Percentiles rank a stretch among this genome's conserved stretches.
Evolutionary conservation across 2,888 invertebrate species (phyloP).

Genomic region (Philonicus albiceps): DNA sequence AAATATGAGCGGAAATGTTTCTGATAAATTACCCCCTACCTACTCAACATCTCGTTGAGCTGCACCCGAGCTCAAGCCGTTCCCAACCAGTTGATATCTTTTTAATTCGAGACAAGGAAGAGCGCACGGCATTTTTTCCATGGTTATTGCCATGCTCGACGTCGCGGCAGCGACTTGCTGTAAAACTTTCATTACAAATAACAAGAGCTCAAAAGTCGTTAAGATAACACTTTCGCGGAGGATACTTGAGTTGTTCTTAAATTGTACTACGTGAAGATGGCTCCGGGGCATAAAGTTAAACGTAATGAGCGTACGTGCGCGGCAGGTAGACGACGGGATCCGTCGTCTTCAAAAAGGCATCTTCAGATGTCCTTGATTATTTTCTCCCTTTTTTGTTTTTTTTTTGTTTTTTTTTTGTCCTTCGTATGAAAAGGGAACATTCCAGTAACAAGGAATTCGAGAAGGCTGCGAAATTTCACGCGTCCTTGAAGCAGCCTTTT

Average conservation of each 20-base stretch:
- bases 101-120: not conserved
- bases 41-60: not conserved
- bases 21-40: not conserved
- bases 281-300: conserved; percentile 10
- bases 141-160: not conserved
- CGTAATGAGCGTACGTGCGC: conserved; percentile 22
- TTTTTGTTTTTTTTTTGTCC: not conserved
- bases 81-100: not conserved
- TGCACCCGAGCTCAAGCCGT: not conserved
- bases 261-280: conserved; percentile 5
- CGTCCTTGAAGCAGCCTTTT: not conserved
- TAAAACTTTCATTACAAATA: conserved; percentile 25
- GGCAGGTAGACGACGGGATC: not conserved
- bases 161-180: not conserved
- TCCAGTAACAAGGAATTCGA: not conserved
- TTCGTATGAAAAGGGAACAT: not conserved
- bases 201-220: conserved; percentile 17
- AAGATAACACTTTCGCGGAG: conserved; percentile 24
- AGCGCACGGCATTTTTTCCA: not conserved
- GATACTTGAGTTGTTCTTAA: conserved; percentile 24
- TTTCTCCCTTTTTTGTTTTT: not conserved
- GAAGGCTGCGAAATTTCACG: not conserved
- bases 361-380: not conserved
- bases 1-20: not conserved
- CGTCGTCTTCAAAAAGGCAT: not conserved